Conservation (phyloP, 2,113 vertebrate genomes). For the Phrynosoma platyrhinos region DNA sequence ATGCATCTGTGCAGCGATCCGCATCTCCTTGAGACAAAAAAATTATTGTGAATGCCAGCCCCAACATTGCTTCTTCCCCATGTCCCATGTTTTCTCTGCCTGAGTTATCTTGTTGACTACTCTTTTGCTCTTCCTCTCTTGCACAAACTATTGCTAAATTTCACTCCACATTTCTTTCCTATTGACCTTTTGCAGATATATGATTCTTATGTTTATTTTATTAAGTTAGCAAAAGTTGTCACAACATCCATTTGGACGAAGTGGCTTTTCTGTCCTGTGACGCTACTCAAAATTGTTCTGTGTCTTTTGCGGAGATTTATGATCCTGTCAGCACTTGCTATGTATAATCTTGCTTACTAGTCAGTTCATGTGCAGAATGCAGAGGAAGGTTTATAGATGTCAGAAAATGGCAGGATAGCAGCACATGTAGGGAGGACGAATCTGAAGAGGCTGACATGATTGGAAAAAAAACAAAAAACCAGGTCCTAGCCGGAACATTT, state of each 20-base stretch:
- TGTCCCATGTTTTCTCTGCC: too few relatives aligned
- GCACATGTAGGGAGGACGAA: neutral
- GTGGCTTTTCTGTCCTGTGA: conserved; percentile 58
- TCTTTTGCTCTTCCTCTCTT: too few relatives aligned
- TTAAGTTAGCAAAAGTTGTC: neutral
- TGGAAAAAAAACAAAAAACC: neutral
- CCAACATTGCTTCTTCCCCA: too few relatives aligned
- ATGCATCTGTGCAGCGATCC: too few relatives aligned
- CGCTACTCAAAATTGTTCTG: conserved; percentile 53
- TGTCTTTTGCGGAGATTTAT: conserved; percentile 62
- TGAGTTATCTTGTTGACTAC: too few relatives aligned
- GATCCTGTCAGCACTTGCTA: conserved; percentile 60
- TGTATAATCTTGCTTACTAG: conserved; percentile 57
- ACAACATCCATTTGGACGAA: conserved; percentile 55
- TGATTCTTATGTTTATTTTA: neutral
- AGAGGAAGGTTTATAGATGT: conserved; percentile 11
- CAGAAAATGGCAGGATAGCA: conserved; percentile 26
- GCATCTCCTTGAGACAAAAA: too few relatives aligned
- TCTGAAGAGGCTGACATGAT: neutral
- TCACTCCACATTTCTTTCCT: too few relatives aligned
- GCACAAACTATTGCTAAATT: too few relatives aligned
- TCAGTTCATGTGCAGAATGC: conserved; percentile 52
- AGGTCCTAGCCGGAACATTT: neutral
- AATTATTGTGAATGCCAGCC: too few relatives aligned
- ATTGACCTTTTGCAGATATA: neutral